phyloP scores from a whole-genome alignment of 1,140 invertebrate genomes.

The Tetramorium simillimum region DNA sequence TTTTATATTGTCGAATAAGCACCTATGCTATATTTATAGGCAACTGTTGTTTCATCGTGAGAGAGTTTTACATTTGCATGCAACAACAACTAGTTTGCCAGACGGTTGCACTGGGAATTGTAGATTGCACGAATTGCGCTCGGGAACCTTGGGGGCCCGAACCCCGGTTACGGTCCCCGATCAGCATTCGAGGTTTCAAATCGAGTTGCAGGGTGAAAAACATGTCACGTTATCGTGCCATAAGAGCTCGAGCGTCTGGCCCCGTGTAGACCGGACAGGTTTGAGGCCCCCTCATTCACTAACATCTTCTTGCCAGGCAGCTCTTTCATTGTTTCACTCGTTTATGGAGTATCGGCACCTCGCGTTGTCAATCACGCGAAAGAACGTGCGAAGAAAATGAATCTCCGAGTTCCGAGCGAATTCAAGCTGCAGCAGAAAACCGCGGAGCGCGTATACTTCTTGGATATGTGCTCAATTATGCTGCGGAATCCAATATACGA shows the following conservation, averaged over 20 bases:
- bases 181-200: conserved; percentile 41
- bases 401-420: conserved; percentile 51
- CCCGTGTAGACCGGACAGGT: conserved; percentile 77
- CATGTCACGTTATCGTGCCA: conserved; percentile 67
- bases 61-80: not conserved
- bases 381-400: conserved; percentile 78
- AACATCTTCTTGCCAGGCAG: conserved; percentile 69
- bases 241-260: conserved; percentile 66
- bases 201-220: conserved; percentile 64
- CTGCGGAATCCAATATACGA: not conserved
- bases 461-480: conserved; percentile 31
- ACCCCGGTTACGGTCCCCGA: conserved; percentile 12
- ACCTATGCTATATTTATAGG: not conserved
- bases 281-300: conserved; percentile 79
- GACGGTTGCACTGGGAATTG: not conserved
- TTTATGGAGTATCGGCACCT: conserved; percentile 77
- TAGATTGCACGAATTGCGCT: not conserved
- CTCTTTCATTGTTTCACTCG: conserved; percentile 81
- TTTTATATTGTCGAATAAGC: not conserved
- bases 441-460: conserved; percentile 31
- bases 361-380: conserved; percentile 70
- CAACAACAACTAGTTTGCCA: not conserved
- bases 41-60: not conserved
- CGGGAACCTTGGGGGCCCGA: not conserved
- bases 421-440: conserved; percentile 73